Base-by-base conservation (phyloP, 2,113 vertebrate genomes). In the Eonycteris spelaea region DNA sequence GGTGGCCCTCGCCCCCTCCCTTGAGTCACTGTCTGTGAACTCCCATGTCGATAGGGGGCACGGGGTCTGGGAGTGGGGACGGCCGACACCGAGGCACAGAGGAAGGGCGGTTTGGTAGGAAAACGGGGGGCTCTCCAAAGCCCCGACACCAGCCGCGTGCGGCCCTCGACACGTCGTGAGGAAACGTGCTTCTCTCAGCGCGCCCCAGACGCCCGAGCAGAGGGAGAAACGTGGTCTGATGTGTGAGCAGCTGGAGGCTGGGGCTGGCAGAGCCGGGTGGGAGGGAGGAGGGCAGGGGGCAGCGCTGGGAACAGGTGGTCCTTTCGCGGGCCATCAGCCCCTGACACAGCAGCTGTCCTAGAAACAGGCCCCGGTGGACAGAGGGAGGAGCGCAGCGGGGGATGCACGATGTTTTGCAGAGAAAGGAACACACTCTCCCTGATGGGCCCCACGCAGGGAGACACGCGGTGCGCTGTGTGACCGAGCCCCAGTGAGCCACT, bases 281-380 rank as follows among this genome's bases (percentile, higher is more conserved):
- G 48, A 12, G 78, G 43, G 14, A 21, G 43, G 12, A 26, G 26
- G 26, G 70, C 15, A 19, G 0, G 14, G 61, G 75, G 45, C 28
- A 67, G 77, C 59, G 1, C 0, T 5, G 18, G 78, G 48, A 87
- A 95, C 96, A 97, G 97, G 96, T 97, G 97, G 95, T 35, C 95
- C 84, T 97, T 95, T 96, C 95, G 96, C 28, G 5, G 35, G 75
- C 96, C 75, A 16, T 57, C 93, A 30, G 55, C 86, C 77, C 82
- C 92, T 86, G 84, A 73, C 96, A 90, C 28, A 70, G 95, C 94
- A 95, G 90, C 97, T 98, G 97, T 85, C 96, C 97, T 97, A 98
- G 97, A 98, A 97, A 97, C 90, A 13, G 79, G 85, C 84, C 92
- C 95, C 83, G 86, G 93, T 84, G 95, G 86, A 91, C 95, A 0